Conservation (phyloP, 2,797 vertebrate species). For the Sphaeramia orbicularis region DNA sequence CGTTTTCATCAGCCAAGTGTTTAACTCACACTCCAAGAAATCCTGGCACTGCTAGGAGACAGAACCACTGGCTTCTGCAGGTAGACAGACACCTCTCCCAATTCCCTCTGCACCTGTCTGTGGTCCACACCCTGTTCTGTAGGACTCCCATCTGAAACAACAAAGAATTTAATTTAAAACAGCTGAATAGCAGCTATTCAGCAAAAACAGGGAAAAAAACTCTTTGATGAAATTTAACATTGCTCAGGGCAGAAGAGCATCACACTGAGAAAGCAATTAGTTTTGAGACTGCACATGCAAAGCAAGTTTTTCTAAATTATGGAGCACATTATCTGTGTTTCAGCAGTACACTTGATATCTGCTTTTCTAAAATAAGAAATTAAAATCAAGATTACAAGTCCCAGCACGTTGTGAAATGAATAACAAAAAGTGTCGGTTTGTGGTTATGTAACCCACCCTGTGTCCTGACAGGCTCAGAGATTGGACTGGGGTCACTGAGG, state of each 20-base stretch:
- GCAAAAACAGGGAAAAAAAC: conserved; percentile 15
- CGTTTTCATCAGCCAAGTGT: conserved; percentile 35
- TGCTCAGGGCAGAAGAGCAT: conserved; percentile 57
- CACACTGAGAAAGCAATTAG: conserved; percentile 70
- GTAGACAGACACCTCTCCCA: conserved; percentile 87
- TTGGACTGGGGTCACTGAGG: conserved; percentile 93
- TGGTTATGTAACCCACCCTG: conserved; percentile 83
- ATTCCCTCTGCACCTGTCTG: conserved; percentile 88
- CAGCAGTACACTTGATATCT: conserved; percentile 28
- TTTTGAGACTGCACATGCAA: conserved; percentile 53
- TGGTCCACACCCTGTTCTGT: conserved; percentile 87
- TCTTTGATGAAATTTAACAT: conserved; percentile 63
- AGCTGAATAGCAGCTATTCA: conserved; percentile 31
- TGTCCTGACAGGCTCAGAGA: conserved; percentile 93
- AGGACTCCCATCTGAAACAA: conserved; percentile 83
- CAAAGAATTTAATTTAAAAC: conserved; percentile 18
- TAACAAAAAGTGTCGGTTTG: neutral
- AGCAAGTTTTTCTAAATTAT: conserved; percentile 39
- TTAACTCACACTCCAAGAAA: conserved; percentile 95
- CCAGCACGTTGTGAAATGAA: neutral
- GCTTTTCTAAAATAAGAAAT: conserved; percentile 22
- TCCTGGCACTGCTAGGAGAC: conserved; percentile 86
- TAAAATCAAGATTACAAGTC: conserved; percentile 10
- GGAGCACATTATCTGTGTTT: conserved; percentile 45
- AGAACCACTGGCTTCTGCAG: conserved; percentile 90